Base-by-base conservation (phyloP, 2,113 vertebrate genomes). In the Octodon degus region DNA sequence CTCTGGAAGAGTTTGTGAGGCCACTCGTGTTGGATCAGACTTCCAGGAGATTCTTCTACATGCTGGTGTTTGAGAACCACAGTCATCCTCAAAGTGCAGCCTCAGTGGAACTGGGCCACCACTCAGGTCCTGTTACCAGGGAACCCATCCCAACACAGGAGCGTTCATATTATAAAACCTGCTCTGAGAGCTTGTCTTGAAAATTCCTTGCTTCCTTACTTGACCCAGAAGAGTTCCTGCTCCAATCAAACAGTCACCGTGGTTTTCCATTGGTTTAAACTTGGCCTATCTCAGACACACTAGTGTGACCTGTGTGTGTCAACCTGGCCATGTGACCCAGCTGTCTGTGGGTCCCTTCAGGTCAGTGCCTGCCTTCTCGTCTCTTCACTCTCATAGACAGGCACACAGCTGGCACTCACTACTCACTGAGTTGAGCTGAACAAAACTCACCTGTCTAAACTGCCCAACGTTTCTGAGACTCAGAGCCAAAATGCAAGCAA, bases 391-490 rank as follows among this genome's bases (percentile, higher is more conserved):
- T 32, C 47, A 27, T 0, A 40, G 53, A 34, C n/a, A 16, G 47
- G 43, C 34, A 90, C 2, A 16, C 0, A 77, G 94, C 65, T 53
- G 72, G 3, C 62, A 5, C 32, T 77, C 74, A 55, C 14, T 47
- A 43, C 17, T 34, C 47, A 43, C 72, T 32, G 40, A 92, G 27
- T n/a, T 81, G 24, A 81, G 7, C 68, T 70, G 19, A 84, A 76
- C 5, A 13, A 92, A 89, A 72, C 47, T 32, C 43, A 32, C 37
- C 93, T 91, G 32, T 84, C 53, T 47, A 94, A 94, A 92, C 0
- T 17, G 79, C 22, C 55, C 95, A 93, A 96, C n/a, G 55, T 92
- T 96, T 58, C 88, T 77, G 60, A 91, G 87, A 82, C 89, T 96
- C 43, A 8, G 37, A 87, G 67, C 93, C 72, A 89, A 96, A 94